These are phyloP conservation scores for Hesperophylax magnus DNA, from an alignment of 1,140 invertebrate species.

Conservation along the genomic window DNA sequence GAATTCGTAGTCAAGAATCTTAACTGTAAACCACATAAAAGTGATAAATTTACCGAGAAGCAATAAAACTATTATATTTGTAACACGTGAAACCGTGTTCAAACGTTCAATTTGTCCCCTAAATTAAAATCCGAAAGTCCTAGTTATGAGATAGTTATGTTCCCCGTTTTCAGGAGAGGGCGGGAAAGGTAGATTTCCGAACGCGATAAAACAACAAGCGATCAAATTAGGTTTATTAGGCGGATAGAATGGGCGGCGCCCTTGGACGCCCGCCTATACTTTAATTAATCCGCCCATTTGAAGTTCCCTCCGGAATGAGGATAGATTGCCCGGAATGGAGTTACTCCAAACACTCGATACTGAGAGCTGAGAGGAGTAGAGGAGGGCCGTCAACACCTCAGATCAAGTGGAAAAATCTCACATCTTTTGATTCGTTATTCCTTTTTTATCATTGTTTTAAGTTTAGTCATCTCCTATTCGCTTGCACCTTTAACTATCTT, in stretches of 20 bases:
- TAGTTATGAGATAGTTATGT: neutral
- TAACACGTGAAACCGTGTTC: neutral
- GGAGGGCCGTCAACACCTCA: conserved; percentile 31
- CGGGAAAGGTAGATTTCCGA: conserved; percentile 50
- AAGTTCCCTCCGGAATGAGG: conserved; percentile 39
- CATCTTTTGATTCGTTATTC: conserved; percentile 1
- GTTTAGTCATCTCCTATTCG: too few relatives aligned
- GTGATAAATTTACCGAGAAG: too few relatives aligned
- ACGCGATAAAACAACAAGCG: conserved; percentile 53
- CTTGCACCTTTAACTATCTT: too few relatives aligned
- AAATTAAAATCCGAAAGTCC: conserved; percentile 5
- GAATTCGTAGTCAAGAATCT: too few relatives aligned
- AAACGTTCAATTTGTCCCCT: conserved; percentile 8
- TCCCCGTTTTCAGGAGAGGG: neutral
- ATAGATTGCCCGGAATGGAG: conserved; percentile 35
- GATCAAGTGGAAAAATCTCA: conserved; percentile 13
- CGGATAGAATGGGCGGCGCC: conserved; percentile 45
- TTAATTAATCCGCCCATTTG: conserved; percentile 52
- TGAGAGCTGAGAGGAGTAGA: neutral
- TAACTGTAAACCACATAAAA: too few relatives aligned
- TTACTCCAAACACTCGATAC: conserved; percentile 31
- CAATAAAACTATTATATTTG: too few relatives aligned
- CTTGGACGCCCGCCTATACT: conserved; percentile 38
- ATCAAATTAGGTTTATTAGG: conserved; percentile 52
- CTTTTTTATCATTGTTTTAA: neutral